These are phyloP conservation scores for Idaea aversata DNA, from an alignment of 2,888 invertebrate genomes.

Conservation along the genomic window DNA sequence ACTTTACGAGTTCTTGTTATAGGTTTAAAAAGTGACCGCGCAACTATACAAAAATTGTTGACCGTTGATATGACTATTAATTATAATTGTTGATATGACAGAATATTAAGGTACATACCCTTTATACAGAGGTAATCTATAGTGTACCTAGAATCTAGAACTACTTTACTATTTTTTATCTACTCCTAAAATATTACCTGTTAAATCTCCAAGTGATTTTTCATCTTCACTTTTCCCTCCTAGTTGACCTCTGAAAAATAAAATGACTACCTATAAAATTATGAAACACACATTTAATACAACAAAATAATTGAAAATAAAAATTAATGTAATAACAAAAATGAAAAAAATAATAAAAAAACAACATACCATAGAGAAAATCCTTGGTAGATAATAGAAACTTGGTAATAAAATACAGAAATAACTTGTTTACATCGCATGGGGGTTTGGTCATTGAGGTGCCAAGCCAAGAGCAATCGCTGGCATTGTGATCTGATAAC, in stretches of 20 bases:
- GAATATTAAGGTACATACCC: no score
- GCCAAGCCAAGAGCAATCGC: slow-evolving; percentile 52
- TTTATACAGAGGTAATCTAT: no score
- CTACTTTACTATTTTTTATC: no score
- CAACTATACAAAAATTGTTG: no score
- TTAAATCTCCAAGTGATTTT: background rate
- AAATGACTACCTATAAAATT: no score
- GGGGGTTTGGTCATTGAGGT: slow-evolving; percentile 32
- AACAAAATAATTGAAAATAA: no score
- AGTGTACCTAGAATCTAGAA: no score
- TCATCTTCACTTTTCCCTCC: background rate
- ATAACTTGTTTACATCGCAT: slow-evolving; percentile 49
- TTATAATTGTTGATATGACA: no score
- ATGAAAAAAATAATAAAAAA: slow-evolving; percentile 14
- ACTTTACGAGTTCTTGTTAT: no score
- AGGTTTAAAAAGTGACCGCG: no score
- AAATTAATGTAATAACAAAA: slow-evolving; percentile 4
- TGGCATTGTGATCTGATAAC: background rate
- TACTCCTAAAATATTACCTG: background rate
- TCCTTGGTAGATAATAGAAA: slow-evolving; percentile 20
- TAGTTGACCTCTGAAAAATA: background rate
- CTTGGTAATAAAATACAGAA: slow-evolving; percentile 33
- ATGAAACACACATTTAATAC: no score
- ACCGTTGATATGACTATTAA: no score
- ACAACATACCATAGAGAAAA: slow-evolving; percentile 25